Percentiles rank a stretch among this genome's conserved stretches.
Evolutionary conservation across 2,888 invertebrate species (phyloP).

Genomic region (Synanthedon formicaeformis): DNA sequence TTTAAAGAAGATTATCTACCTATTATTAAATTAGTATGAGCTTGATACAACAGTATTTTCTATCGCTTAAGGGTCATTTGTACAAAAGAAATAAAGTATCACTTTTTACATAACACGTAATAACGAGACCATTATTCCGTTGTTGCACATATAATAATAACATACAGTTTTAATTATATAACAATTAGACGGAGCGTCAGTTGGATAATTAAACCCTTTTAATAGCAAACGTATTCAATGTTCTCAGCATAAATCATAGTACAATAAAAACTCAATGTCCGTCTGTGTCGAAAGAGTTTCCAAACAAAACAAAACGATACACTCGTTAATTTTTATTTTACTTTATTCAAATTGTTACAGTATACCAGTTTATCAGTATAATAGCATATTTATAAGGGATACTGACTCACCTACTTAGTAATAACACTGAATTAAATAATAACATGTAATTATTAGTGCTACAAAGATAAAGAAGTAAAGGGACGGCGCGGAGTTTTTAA

Average conservation of each 20-base stretch:
- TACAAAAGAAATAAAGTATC: slow-evolving; percentile 7
- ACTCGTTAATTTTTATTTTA: slow-evolving; percentile 38
- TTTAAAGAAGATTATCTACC: no score
- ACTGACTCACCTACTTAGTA: slow-evolving; percentile 42
- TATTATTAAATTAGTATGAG: no score
- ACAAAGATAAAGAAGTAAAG: slow-evolving; percentile 60
- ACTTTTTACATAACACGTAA: slow-evolving; percentile 27
- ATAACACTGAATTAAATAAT: slow-evolving; percentile 65
- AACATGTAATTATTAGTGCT: slow-evolving; percentile 65
- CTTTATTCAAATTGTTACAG: slow-evolving; percentile 30
- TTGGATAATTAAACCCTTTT: slow-evolving; percentile 46
- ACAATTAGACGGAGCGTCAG: slow-evolving; percentile 22
- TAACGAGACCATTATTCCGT: slow-evolving; percentile 33
- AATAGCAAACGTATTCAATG: slow-evolving; percentile 35
- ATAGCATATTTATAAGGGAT: slow-evolving; percentile 37
- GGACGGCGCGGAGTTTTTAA: slow-evolving; percentile 59
- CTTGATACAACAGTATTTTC: no score
- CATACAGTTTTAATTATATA: slow-evolving; percentile 36
- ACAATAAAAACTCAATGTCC: slow-evolving; percentile 35
- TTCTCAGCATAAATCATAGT: slow-evolving; percentile 33
- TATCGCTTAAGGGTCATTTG: not conserved
- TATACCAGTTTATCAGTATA: slow-evolving; percentile 34
- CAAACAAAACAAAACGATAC: slow-evolving; percentile 33
- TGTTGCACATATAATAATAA: slow-evolving; percentile 29
- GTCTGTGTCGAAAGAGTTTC: slow-evolving; percentile 32